Evolutionary conservation across 2,797 vertebrate species (phyloP), one percentile per base, ranked within the genome.

Genomic region (Pelochelys cantorii): DNA sequence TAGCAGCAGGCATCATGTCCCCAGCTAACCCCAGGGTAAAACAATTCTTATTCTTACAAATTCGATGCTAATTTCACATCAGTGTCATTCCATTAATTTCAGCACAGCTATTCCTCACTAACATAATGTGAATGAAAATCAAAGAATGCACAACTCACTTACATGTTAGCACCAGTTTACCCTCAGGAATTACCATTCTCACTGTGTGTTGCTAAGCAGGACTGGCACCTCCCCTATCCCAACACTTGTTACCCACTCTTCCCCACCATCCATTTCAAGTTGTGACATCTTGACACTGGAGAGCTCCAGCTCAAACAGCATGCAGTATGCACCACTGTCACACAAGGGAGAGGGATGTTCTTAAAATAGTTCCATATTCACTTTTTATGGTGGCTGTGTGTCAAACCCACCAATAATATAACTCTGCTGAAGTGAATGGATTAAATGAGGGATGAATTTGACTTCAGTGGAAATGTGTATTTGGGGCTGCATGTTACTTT

Each of bases 271-370:
- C 71, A 89, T 90, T 94, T 54, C 79, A 93, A 91, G 56, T 55
- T 87, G 81, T 86, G 83, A 52, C 82, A 88, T 59, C 78, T 95
- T 89, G 25, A 90, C 83, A 85, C 93, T 93, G 11, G 42, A 92
- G 89, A 88, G 94, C 96, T 95, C 93, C 82, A 92, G 92, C 71
- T 18, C 22, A 53, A 48, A 48, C 8, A 48, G 8, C 42, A 48
- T 48, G 42, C 42, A 48, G 42, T 8, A 48, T 48, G 42, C 42
- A 48, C 42, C 42, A 48, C 7, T 48, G 42, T 48, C 42, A 48
- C 42, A 48, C 42, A 48, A 48, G 42, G 42, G 42, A 48, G 42
- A 95, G 81, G n/a, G 15, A 17, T 68, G 31, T 80, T 90, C 93
- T 87, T 85, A 79, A 91, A 92, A 93, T 79, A 93, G 86, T 54